Evolutionary conservation across 2,888 invertebrate genomes (phyloP).

Genomic region (Brenthis hecate): DNA sequence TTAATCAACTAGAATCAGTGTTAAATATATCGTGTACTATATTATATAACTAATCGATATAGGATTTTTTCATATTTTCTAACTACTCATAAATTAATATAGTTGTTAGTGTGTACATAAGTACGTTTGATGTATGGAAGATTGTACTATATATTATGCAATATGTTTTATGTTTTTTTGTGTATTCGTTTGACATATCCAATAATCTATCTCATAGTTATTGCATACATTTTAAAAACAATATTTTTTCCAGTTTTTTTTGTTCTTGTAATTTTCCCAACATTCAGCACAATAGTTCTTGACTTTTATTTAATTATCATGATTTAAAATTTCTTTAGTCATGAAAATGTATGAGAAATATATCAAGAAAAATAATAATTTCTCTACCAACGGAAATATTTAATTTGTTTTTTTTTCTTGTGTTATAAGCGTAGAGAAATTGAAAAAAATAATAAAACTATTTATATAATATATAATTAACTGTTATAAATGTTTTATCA

Average conservation of each 20-base stretch:
- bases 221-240: no score
- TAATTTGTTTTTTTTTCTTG: conserved; percentile 3
- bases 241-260: no score
- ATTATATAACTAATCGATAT: conserved; percentile 25
- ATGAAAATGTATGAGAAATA: conserved; percentile 3
- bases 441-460: neutral
- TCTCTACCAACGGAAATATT: neutral
- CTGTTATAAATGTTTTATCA: neutral
- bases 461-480: no score
- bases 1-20: conserved; percentile 26
- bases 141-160: conserved; percentile 15
- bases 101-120: conserved; percentile 30
- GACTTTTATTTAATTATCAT: no score
- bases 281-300: no score
- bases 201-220: neutral
- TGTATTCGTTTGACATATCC: conserved; percentile 14
- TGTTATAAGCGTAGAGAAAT: conserved; percentile 4
- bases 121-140: conserved; percentile 25
- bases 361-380: neutral
- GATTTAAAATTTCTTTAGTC: no score
- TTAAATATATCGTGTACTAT: conserved; percentile 29
- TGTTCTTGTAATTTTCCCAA: no score
- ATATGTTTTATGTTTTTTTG: conserved; percentile 8
- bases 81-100: conserved; percentile 22
- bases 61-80: conserved; percentile 31